Base-by-base conservation (phyloP, 2,113 vertebrate species). In the Trematocara unimaculatum region DNA sequence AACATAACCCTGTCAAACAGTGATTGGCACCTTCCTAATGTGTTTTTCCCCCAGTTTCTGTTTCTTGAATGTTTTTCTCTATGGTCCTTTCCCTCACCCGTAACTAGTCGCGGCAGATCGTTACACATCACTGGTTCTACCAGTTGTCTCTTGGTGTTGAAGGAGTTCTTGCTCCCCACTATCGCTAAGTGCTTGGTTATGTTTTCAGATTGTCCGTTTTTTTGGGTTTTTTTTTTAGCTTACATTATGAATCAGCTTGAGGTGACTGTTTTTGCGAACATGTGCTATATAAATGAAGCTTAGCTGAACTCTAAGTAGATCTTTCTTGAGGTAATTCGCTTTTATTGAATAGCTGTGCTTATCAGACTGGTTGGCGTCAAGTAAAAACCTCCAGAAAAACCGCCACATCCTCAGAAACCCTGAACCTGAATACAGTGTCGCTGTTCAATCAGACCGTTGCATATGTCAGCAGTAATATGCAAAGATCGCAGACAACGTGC, bases 401-500 rank as follows among this genome's bases (percentile, higher is more conserved):
- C n/a, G 8, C 7, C 51, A 26, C 23, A 13, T 55, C 14, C 35
- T 83, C 49, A 83, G 49, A 77, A 77, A 77, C 23, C 15, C 42
- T 29, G 42, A 74, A 47, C 42, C 42, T 12, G 23, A 49, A 49
- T 31, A 2, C 2, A 31, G 23, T 49, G 49, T 49, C 42, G 10
- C 45, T 31, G 20, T n/a, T 42, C 13, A 8, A 4, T 70, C 64
- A 0, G 67, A 45, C 38, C 5, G 38, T 72, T 72, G 67, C 5
- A 26, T 15, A 14, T 42, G 38, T 70, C 38, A 23, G 3, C n/a
- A 42, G 42, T 47, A 29, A 29, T 49, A 49, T 77, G 45, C 42
- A 77, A 77, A 31, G 1, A 18, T n/a, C 0, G 31, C 0, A 77
- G 42, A 17, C 4, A 74, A 7, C 6, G 23, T 18, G 42, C 0